phyloP scores from a whole-genome alignment of 2,888 invertebrate species.

The Metopia argyrocephala region DNA sequence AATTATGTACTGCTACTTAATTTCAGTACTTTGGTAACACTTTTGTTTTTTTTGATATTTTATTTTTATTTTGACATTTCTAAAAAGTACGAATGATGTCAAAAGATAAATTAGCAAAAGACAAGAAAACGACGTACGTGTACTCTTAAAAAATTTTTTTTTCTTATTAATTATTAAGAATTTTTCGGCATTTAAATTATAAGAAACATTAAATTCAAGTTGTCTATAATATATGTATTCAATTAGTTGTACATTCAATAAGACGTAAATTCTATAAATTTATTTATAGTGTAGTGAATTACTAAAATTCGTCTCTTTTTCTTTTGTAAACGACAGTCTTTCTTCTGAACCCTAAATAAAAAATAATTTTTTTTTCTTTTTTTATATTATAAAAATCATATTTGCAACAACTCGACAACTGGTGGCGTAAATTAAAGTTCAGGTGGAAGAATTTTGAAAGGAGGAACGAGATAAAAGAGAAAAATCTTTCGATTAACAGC shows the following conservation, averaged over 20 bases:
- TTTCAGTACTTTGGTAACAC: conserved; percentile 16
- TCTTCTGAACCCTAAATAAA: conserved; percentile 12
- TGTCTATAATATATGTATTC: conserved; percentile 17
- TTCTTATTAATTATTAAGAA: conserved; percentile 35
- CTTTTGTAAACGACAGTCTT: conserved; percentile 13
- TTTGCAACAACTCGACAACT: conserved; percentile 2
- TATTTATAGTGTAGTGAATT: not conserved
- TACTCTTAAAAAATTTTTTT: conserved; percentile 56
- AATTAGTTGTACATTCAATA: not conserved
- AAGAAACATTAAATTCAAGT: conserved; percentile 18
- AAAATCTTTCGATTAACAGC: not conserved
- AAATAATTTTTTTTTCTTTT: conserved; percentile 14
- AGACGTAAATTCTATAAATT: not conserved
- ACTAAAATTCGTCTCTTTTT: not conserved
- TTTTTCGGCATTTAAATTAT: conserved; percentile 45
- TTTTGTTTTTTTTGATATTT: not conserved
- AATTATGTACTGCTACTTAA: not conserved
- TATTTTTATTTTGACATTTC: conserved; percentile 59
- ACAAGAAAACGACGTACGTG: conserved; percentile 66
- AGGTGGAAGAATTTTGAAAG: not conserved
- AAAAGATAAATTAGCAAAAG: conserved; percentile 52
- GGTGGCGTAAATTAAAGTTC: not conserved
- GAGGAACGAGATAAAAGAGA: not conserved
- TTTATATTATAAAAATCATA: conserved; percentile 9
- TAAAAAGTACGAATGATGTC: conserved; percentile 23